Base-by-base conservation (phyloP, 2,888 invertebrate genomes). In the Amiota communis region DNA sequence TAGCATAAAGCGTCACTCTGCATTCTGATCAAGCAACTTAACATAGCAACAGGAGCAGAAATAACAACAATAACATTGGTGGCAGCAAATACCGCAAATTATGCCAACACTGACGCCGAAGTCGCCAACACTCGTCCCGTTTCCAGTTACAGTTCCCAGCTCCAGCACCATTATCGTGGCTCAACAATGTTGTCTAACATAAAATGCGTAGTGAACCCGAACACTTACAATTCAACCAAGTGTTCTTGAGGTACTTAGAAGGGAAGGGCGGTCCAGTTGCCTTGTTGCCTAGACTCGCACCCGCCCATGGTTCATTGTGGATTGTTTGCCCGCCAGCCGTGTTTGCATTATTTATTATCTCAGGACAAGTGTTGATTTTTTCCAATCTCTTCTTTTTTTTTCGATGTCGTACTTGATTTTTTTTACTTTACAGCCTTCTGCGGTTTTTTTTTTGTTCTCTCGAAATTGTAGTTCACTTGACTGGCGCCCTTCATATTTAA, bases 321-420 rank as follows among this genome's bases (percentile, higher is more conserved):
- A 20, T 67, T 49, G 51, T 17, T 51, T 67, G 67, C 67, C 36
- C 23, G 63, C 63, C 17, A 49, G 67, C 67, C 67, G 51, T 68
- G 51, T 68, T 68, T 68, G 10, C 67, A 68, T 68, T 68, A 68
- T 68, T 68, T 68, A 68, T 68, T 53, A 68, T 68, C 67, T 68
- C 47, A 23, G 51, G 36, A 53, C 51, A 59, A 68, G 67, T 68
- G 67, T 68, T 68, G 67, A 51, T 68, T 68, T 68, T 68, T 68
- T 53, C 12, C 23, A 20, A 9, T 59, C 20, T 15, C 20, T 53
- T 23, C 51, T 51, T 63, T 23, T 36, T 23, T 36, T 63, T 46
- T 63, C 46, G 13, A n/a, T 63, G 23, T 63, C n/a, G n/a, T 67
- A 17, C 12, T 20, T 17, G 13, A 13, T 51, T 68, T 51, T 51